Evolutionary conservation across 2,797 vertebrate genomes (phyloP), one percentile per base, ranked within the genome.

Genomic region (Enteromius argenteus): DNA sequence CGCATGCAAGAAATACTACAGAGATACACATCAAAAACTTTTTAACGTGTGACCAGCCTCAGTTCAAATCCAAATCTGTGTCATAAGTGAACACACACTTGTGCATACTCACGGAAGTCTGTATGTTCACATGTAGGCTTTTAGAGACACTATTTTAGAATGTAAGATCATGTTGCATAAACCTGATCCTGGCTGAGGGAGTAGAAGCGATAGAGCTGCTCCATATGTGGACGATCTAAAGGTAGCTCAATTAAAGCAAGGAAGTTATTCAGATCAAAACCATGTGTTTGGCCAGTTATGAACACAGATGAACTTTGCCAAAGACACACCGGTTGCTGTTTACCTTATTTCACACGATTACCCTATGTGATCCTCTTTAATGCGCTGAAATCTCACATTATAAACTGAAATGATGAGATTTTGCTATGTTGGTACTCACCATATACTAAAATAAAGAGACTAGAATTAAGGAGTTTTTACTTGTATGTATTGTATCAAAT

Each of bases 101-200:
- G 32, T 66, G 74, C 30, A 62, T 53, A 64, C 56, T 49, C 39
- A 53, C 3, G 27, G 17, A 77, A 46, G 30, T 4, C 39, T 80
- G 72, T 32, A 46, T 10, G 30, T 56, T 23, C 35, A 66, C 60
- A 42, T 67, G 37, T 14, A 32, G 15, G 27, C 60, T 66, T 83
- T 84, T 77, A 30, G 72, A 62, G 84, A 84, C 49, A 53, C 92
- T 93, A 92, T 95, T 94, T 94, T 91, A 84, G 87, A 91, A 86
- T 78, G 9, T 74, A 74, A 90, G 93, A 81, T 94, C 91, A 79
- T 83, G 91, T 95, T 95, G 85, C 94, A 91, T 85, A 91, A 93
- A 95, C 92, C 82, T 64, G 88, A 93, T 94, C 93, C 87, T 79
- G 81, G 78, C 80, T 58, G 56, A 83, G 81, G 80, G 75, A 84